Evolutionary conservation across 2,797 vertebrate genomes (phyloP), one percentile per base, ranked within the genome.

Genomic region (Eulemur coronatus): DNA sequence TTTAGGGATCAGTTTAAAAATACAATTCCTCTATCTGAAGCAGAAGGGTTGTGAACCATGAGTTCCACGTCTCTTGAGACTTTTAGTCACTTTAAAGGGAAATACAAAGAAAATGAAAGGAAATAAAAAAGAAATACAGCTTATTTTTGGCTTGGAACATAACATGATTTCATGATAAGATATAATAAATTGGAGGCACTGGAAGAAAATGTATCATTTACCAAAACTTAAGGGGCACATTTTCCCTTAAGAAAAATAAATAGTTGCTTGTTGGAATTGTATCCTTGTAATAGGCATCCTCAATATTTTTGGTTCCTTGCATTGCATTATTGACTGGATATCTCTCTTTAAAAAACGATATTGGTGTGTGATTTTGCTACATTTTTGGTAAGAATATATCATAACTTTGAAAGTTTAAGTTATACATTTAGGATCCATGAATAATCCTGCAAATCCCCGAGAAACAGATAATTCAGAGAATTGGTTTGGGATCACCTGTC

Each of bases 1-100:
- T 95, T 98, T 96, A 96, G 28, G 76, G 86, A 91, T 94, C 35
- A 2, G 93, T 91, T 98, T 97, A 97, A 98, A 97, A 97, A 96
- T 97, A 91, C 43, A 82, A 22, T 72, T 76, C 41, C 57, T 94
- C 87, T 70, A 80, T 96, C 89, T 94, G 86, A 84, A 93, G 79
- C 90, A 92, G 89, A 92, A 94, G 65, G 93, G 95, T 81, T 94
- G 79, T 96, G 96, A 97, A 96, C 97, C 67, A 18, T 48, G 48
- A 76, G 80, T 59, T 82, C 35, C 69, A 75, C 22, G 38, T 96
- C 94, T 95, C 93, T 84, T 24, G 82, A 97, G 97, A 95, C 59
- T 89, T 67, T 73, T 28, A 94, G 61, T 90, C 80, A 89, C 72
- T 95, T 78, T 55, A 46, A 91, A 95, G 82, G 65, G 57, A 97